Percentiles rank a stretch among this genome's conserved stretches.
Evolutionary conservation across 53 echinoderm and acorn worm genomes (phyloP).

Genomic region (Paelopatides confundens): DNA sequence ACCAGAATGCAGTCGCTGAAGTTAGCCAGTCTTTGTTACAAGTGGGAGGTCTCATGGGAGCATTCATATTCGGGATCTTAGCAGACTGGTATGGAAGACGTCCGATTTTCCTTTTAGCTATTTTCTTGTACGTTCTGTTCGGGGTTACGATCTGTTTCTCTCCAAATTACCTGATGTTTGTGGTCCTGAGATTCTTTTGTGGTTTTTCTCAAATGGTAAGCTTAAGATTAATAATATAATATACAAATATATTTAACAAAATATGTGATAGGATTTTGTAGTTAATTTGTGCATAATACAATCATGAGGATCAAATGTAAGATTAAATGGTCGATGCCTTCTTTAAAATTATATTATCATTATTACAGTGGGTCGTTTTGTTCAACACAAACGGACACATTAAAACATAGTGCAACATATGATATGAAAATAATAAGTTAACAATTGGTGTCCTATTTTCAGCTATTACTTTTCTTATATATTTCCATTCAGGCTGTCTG

Average conservation of each 20-base stretch:
- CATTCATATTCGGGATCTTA: slow-evolving; percentile 78
- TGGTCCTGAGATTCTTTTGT: slow-evolving; percentile 72
- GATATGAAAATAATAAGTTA: too few species aligned
- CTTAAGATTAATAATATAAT: too few species aligned
- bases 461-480: background rate
- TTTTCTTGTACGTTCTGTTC: slow-evolving; percentile 45
- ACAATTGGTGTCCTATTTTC: too few species aligned
- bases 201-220: slow-evolving; percentile 76
- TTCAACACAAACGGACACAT: too few species aligned
- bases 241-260: too few species aligned
- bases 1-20: slow-evolving; percentile 64
- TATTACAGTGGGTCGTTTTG: too few species aligned
- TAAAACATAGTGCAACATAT: too few species aligned
- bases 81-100: slow-evolving; percentile 86
- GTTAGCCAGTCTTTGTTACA: slow-evolving; percentile 79
- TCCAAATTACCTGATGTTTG: slow-evolving; percentile 75
- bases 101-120: slow-evolving; percentile 66
- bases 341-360: too few species aligned
- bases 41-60: slow-evolving; percentile 85
- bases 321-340: too few species aligned
- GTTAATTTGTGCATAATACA: too few species aligned
- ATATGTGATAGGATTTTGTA: too few species aligned
- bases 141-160: slow-evolving; percentile 79
- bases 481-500: slow-evolving; percentile 4
- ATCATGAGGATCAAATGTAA: too few species aligned